Evolutionary conservation across 2,888 invertebrate species (phyloP).

Genomic region (Pinctada fucata): DNA sequence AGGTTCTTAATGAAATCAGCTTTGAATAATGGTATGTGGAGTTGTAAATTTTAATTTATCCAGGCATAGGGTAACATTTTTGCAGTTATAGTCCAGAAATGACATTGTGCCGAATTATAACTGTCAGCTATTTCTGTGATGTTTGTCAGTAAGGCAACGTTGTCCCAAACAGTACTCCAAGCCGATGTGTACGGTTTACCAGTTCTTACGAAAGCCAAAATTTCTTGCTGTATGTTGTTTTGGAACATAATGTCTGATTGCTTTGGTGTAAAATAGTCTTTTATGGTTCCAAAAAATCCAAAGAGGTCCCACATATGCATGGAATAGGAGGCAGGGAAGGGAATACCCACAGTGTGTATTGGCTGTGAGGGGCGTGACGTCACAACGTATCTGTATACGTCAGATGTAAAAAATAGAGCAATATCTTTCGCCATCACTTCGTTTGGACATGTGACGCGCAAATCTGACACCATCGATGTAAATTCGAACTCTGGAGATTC

Average conservation of each 20-base stretch:
- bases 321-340: conserved; percentile 45
- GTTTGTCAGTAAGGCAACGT: conserved; percentile 47
- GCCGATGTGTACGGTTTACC: conserved; percentile 42
- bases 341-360: conserved; percentile 37
- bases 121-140: conserved; percentile 35
- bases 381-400: conserved; percentile 61
- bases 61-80: conserved; percentile 59
- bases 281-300: conserved; percentile 57
- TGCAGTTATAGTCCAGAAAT: conserved; percentile 56
- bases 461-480: conserved; percentile 63
- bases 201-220: conserved; percentile 52
- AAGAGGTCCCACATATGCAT: conserved; percentile 62
- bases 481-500: conserved; percentile 59
- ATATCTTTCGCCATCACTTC: conserved; percentile 49
- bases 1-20: too few relatives aligned
- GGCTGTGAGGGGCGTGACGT: conserved; percentile 55
- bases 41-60: conserved; percentile 52
- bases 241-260: conserved; percentile 48
- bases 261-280: conserved; percentile 35
- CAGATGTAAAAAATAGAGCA: conserved; percentile 42
- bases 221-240: conserved; percentile 50
- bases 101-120: conserved; percentile 56
- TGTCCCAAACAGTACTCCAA: conserved; percentile 51
- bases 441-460: conserved; percentile 64
- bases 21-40: too few relatives aligned